A percentile compares a stretch with the other conserved stretches of the same genome.
These are phyloP conservation scores for Apostichopus parvimensis DNA, from an alignment of 35 echinoderm and acorn worm genomes.

Conservation along the genomic window DNA sequence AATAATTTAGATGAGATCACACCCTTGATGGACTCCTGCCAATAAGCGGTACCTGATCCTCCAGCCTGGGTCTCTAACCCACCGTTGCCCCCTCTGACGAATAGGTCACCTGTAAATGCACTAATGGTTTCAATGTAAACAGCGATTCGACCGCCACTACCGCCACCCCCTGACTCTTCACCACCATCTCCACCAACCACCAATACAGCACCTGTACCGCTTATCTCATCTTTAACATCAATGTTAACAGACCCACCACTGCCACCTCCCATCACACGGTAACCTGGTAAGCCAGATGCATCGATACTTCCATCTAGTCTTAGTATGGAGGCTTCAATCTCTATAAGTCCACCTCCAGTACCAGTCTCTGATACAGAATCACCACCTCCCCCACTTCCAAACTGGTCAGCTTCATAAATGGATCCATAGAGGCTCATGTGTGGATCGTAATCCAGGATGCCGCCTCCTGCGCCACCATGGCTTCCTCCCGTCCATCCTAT, in stretches of 20 bases:
- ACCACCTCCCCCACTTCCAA: constrained; percentile 87
- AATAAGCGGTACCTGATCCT: constrained; percentile 74
- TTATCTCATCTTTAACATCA: constrained; percentile 21
- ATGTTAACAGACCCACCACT: constrained; percentile 81
- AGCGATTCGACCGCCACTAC: constrained; percentile 80
- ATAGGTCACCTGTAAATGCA: constrained; percentile 59
- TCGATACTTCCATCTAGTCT: constrained; percentile 75
- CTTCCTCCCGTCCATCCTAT: constrained; percentile 67
- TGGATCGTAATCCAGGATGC: constrained; percentile 50
- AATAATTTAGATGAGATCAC: constrained; percentile 46
- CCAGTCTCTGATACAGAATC: constrained; percentile 47
- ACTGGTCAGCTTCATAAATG: constrained; percentile 72
- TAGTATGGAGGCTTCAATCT: constrained; percentile 33
- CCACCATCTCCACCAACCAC: constrained; percentile 72
- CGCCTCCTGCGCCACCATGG: constrained; percentile 83
- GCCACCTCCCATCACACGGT: constrained; percentile 66
- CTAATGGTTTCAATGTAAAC: constrained; percentile 32
- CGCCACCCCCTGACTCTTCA: constrained; percentile 59
- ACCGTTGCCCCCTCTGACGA: constrained; percentile 62
- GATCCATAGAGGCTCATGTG: constrained; percentile 48
- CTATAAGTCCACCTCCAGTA: constrained; percentile 72
- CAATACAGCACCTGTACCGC: constrained; percentile 61
- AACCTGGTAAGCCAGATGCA: constrained; percentile 63
- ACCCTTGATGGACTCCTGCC: constrained; percentile 27
- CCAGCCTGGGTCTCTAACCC: constrained; percentile 37